A percentile compares a stretch with the other conserved stretches of the same genome.
Conservation (phyloP, 2,113 vertebrate genomes). For the Ploceus nigricollis region DNA sequence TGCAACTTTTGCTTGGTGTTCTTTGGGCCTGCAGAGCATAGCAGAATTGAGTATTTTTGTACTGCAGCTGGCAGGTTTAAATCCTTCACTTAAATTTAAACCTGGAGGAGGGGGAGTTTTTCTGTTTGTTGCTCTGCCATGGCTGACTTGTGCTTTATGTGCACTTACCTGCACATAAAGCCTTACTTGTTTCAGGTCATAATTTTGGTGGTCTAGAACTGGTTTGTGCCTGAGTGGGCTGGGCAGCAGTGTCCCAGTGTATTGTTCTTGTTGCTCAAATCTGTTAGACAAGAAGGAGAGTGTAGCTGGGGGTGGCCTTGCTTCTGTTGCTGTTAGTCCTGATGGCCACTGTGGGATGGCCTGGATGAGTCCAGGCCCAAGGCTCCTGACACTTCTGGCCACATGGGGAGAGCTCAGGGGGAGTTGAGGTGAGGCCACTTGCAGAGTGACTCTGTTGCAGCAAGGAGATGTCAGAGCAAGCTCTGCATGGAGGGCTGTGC, state of each 20-base stretch:
- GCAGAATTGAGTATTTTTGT: background rate
- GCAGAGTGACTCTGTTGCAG: accelerated
- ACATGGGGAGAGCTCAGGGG: background rate
- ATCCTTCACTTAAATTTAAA: background rate
- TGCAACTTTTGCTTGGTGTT: background rate
- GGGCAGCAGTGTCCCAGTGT: background rate
- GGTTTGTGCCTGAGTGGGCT: background rate
- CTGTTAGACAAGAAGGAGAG: background rate
- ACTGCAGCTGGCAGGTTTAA: background rate
- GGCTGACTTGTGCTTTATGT: background rate
- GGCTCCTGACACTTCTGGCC: accelerated
- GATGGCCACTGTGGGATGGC: background rate
- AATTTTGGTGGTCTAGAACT: background rate
- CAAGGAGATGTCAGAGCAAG: background rate
- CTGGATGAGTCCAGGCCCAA: background rate
- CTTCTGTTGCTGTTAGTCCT: background rate
- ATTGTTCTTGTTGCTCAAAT: background rate
- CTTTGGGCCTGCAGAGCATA: background rate
- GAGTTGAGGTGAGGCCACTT: background rate
- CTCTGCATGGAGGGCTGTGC: background rate
- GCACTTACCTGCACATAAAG: background rate
- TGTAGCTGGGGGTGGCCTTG: background rate
- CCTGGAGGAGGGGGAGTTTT: background rate
- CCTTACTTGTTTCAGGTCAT: background rate
- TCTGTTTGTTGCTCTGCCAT: background rate